Evolutionary conservation across 2,888 invertebrate species (phyloP).

Genomic region (Helleia helle): DNA sequence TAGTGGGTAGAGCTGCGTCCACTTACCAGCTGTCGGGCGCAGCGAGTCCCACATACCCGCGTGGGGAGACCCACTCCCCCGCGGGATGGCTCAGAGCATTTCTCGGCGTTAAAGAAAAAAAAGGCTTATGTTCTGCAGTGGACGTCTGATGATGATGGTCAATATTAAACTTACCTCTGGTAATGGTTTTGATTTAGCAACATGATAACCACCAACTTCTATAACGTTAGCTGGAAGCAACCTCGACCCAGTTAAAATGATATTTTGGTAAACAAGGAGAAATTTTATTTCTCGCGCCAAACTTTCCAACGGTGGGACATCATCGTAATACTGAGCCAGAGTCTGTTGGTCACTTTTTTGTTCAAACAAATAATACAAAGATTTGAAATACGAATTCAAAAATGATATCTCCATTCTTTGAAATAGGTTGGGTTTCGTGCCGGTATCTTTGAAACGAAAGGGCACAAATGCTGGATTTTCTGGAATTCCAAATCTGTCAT

Average conservation of each 20-base stretch:
- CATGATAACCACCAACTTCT: conserved; percentile 77
- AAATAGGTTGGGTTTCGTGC: conserved; percentile 42
- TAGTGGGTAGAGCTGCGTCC: too few relatives aligned
- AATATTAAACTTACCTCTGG: conserved; percentile 45
- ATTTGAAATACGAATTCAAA: conserved; percentile 29
- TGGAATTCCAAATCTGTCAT: conserved; percentile 68
- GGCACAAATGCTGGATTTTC: conserved; percentile 74
- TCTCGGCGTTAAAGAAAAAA: too few relatives aligned
- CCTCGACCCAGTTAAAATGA: conserved; percentile 70
- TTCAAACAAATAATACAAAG: conserved; percentile 28
- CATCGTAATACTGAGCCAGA: conserved; percentile 45
- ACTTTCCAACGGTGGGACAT: conserved; percentile 65
- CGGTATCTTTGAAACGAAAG: conserved; percentile 57
- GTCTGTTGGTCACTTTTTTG: conserved; percentile 11
- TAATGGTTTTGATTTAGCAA: conserved; percentile 53
- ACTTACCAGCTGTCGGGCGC: too few relatives aligned
- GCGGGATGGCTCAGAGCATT: too few relatives aligned
- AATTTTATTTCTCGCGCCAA: conserved; percentile 69
- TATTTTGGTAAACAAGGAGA: conserved; percentile 75
- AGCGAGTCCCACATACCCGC: too few relatives aligned
- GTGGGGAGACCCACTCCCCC: too few relatives aligned
- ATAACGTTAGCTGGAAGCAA: conserved; percentile 72
- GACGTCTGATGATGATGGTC: conserved; percentile 40
- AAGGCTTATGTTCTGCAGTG: too few relatives aligned
- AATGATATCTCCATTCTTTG: conserved; percentile 43